Percentiles rank a stretch among this genome's conserved stretches.
Evolutionary conservation across 2,888 invertebrate species (phyloP).

Genomic region (Alitta virens): DNA sequence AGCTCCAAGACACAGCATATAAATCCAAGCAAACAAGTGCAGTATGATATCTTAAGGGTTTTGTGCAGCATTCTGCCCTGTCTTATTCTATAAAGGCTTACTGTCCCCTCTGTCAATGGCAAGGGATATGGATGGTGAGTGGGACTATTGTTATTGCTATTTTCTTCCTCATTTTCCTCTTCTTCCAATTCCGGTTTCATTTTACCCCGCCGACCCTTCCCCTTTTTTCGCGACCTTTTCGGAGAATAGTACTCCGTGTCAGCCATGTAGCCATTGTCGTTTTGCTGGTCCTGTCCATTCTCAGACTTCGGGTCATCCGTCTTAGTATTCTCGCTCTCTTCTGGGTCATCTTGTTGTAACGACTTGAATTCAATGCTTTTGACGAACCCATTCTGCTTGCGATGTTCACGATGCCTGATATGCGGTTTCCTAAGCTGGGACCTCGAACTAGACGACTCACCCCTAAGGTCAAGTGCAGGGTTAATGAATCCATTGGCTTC

Average conservation of each 20-base stretch:
- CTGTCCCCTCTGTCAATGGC: slow-evolving; percentile 24
- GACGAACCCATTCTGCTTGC: slow-evolving; percentile 11
- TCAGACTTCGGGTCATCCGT: not conserved
- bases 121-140: slow-evolving; percentile 22
- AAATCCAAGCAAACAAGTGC: slow-evolving; percentile 61
- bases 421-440: no score
- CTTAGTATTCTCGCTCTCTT: not conserved
- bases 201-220: not conserved
- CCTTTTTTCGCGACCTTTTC: slow-evolving; percentile 5
- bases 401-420: not conserved
- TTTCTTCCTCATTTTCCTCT: not conserved
- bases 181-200: not conserved
- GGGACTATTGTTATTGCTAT: slow-evolving; percentile 1
- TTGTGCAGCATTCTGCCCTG: slow-evolving; percentile 58
- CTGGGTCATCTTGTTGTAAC: not conserved
- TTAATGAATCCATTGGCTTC: slow-evolving; percentile 6
- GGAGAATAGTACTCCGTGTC: slow-evolving; percentile 33
- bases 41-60: slow-evolving; percentile 61
- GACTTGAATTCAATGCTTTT: not conserved
- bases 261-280: slow-evolving; percentile 37
- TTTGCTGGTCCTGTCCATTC: no score
- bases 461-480: not conserved
- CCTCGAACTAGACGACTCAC: not conserved
- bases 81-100: slow-evolving; percentile 34
- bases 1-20: slow-evolving; percentile 61